Base-by-base conservation (phyloP, 2,888 invertebrate species). In the Andrena bucephala region DNA sequence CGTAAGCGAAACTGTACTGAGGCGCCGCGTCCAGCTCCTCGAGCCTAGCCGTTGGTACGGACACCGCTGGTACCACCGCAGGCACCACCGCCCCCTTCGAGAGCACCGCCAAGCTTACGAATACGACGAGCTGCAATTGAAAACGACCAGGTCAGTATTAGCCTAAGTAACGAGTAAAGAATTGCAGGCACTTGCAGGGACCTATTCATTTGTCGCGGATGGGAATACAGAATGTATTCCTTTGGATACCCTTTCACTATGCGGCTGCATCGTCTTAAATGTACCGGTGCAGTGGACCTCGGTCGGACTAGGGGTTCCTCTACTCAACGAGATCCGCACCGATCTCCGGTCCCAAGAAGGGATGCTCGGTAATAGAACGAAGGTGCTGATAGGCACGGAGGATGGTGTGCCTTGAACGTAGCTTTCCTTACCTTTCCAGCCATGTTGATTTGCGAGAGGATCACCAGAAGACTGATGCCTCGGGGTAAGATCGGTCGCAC, bases 61-160 rank as follows among this genome's bases (percentile, higher is more conserved):
- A 33, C 13, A 82, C 85, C 16, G 81, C 78, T 57, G 86, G 84
- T 3, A 88, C 87, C 2, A 88, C 86, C 2, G 88, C 89, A 3
- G 92, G 89, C 1, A 90, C 87, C 10, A 92, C 90, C 0, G 95
- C 95, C 89, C 95, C 95, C 69, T 81, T 94, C 29, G 95, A 94
- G 62, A 95, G 93, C 84, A 87, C 94, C 90, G 85, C 94, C 78
- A 94, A 85, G 70, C 92, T 92, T 89, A 93, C 86, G 54, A 94
- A 77, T 72, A 94, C 89, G 81, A 94, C 76, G 77, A 94, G 87
- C 94, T 93, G 87, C 1, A 78, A 73, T 62, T 36, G 2, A 13
- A 27, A 20, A 54, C 10, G 31, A 60, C 27, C 24, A 20, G 24
- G 20, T 31, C 16, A 42, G 42, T 42, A 42, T 42, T 42, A 42